Percentiles rank a stretch among this genome's conserved stretches.
Evolutionary conservation across 2,113 vertebrate species (phyloP).

Genomic region (Hylia prasina): DNA sequence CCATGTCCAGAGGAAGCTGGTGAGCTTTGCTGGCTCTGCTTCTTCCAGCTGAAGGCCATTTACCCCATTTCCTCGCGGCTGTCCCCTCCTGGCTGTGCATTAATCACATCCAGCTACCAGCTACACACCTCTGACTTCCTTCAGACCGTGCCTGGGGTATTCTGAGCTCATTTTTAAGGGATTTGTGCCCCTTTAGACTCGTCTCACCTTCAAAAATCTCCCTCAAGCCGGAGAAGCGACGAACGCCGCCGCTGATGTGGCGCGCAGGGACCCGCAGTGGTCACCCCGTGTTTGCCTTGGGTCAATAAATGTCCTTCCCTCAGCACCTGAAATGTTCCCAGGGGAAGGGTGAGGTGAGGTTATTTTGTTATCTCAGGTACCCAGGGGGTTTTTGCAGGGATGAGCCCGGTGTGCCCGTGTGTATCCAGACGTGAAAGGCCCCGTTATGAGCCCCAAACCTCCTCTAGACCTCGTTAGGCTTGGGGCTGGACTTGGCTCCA

Average conservation of each 20-base stretch:
- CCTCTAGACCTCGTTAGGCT: background rate
- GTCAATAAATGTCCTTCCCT: conserved; percentile 36
- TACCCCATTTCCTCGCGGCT: background rate
- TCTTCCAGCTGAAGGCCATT: conserved; percentile 10
- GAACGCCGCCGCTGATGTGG: background rate
- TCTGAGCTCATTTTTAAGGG: background rate
- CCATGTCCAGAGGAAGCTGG: background rate
- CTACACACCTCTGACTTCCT: background rate
- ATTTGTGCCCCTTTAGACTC: background rate
- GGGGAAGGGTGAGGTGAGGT: background rate
- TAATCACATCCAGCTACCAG: conserved; percentile 11
- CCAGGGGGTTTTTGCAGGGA: background rate
- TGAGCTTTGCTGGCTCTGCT: background rate
- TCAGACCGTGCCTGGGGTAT: background rate
- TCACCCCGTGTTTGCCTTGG: background rate
- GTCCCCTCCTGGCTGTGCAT: background rate
- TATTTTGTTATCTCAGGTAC: background rate
- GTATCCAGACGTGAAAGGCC: background rate
- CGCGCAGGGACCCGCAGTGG: fast-evolving
- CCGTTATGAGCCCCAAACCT: background rate
- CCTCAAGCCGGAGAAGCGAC: background rate
- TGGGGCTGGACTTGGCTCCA: background rate
- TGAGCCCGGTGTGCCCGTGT: background rate
- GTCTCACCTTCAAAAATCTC: background rate
- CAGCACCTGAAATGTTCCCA: background rate